Evolutionary conservation across 2,888 invertebrate species (phyloP), one percentile per base, ranked within the genome.

Genomic region (Hydroisotoma schaefferi): DNA sequence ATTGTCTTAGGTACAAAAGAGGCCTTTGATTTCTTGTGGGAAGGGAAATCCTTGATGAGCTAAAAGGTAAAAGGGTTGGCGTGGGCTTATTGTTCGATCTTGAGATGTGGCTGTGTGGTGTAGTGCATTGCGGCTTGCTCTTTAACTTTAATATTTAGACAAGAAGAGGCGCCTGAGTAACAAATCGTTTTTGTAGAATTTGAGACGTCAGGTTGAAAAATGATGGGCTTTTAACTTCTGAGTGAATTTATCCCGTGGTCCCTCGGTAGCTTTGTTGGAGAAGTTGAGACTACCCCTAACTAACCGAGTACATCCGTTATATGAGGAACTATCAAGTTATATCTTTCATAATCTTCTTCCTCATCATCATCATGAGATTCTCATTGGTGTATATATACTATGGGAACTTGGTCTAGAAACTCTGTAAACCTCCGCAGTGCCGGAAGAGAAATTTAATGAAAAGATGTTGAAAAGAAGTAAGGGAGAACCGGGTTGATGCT

Each of bases 401-500:
- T n/a, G n/a, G n/a, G n/a, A n/a, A n/a, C n/a, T n/a, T n/a, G n/a
- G n/a, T n/a, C n/a, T n/a, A n/a, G n/a, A 5, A 8, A 27, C 49
- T 49, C 8, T 18, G n/a, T n/a, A 25, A 25, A 25, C 51, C 18
- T 33, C 46, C 46, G 23, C 25, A 44, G 43, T 54, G 65, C 66
- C 61, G 62, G 67, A 70, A 67, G 69, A 65, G 62, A 69, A 67
- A 48, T 69, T 70, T 69, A 70, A 70, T 70, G 70, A 70, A 70
- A 70, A 67, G 70, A 70, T 69, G 68, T 63, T 70, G 67, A 69
- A 66, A 67, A 64, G 67, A 48, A 61, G 60, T n/a, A n/a, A 48
- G 52, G 57, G 58, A 58, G 40, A 59, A 37, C n/a, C n/a, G n/a
- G n/a, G n/a, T n/a, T n/a, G 63, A 46, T 58, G 58, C 26, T 57